Evolutionary conservation across 2,888 invertebrate species (phyloP).

Genomic region (Diarsia brunnea): DNA sequence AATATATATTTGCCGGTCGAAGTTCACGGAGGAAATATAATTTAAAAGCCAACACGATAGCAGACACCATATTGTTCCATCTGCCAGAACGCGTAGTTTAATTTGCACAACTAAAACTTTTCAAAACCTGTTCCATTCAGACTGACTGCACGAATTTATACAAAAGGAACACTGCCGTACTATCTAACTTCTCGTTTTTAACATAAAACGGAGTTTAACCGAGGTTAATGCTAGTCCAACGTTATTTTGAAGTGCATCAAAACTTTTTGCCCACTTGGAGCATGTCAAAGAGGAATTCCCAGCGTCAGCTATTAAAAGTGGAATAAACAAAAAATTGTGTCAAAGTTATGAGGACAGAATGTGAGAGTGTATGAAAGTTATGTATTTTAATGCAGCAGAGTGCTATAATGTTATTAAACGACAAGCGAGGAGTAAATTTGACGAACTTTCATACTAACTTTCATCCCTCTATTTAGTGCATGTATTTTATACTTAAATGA

Average conservation of each 20-base stretch:
- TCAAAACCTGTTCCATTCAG: constrained; percentile 32
- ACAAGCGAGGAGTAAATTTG: background rate
- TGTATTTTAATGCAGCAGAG: constrained; percentile 1
- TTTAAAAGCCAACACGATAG: background rate
- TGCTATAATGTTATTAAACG: background rate
- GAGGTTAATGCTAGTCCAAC: constrained; percentile 41
- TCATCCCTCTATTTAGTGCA: background rate
- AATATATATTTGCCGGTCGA: too few relatives aligned
- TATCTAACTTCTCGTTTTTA: constrained; percentile 55
- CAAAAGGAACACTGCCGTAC: constrained; percentile 42
- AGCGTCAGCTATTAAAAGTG: constrained; percentile 22
- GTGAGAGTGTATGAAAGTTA: constrained; percentile 10
- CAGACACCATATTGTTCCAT: constrained; percentile 18
- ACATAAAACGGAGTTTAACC: constrained; percentile 56
- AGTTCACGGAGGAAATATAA: too few relatives aligned
- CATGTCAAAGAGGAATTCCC: constrained; percentile 58
- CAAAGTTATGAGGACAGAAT: constrained; percentile 27
- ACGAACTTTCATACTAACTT: background rate
- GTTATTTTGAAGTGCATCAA: constrained; percentile 48
- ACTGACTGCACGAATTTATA: constrained; percentile 44
- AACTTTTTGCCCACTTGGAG: constrained; percentile 56
- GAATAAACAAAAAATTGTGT: constrained; percentile 26
- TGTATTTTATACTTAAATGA: too few relatives aligned
- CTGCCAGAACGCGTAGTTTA: constrained; percentile 24
- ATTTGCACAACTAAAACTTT: constrained; percentile 44